Conservation (phyloP, 2,797 vertebrate genomes). For the Aplochiton taeniatus region DNA sequence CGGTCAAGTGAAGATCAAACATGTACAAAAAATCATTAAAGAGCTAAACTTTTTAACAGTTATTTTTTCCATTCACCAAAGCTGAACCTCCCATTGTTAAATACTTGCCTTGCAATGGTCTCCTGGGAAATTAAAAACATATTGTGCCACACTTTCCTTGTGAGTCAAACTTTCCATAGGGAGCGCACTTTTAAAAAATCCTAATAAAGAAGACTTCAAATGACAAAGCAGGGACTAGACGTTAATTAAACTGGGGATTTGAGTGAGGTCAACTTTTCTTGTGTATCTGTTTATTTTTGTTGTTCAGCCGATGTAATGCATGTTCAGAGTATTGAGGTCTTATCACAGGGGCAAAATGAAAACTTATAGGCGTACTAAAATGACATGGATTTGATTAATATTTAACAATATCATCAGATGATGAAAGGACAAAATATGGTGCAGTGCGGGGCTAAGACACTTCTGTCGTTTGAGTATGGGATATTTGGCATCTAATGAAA, state of each 20-base stretch:
- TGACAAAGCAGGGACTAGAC: conserved; percentile 72
- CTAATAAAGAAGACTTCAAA: conserved; percentile 79
- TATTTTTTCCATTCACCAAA: conserved; percentile 69
- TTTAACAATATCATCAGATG: conserved; percentile 60
- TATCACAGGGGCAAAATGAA: conserved; percentile 64
- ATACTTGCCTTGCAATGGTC: conserved; percentile 72
- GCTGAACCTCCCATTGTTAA: conserved; percentile 64
- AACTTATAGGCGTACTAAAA: conserved; percentile 43
- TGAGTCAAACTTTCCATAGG: conserved; percentile 66
- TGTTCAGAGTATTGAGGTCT: conserved; percentile 61
- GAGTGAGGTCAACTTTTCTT: conserved; percentile 68
- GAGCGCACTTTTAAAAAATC: conserved; percentile 75
- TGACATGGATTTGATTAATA: conserved; percentile 64
- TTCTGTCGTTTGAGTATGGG: conserved; percentile 12
- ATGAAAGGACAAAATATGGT: conserved; percentile 36
- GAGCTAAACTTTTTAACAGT: conserved; percentile 54
- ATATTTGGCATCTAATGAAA: conserved; percentile 6
- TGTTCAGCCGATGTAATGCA: conserved; percentile 52
- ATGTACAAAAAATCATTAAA: conserved; percentile 50
- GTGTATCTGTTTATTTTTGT: conserved; percentile 73
- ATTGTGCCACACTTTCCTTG: conserved; percentile 79
- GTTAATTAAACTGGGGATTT: conserved; percentile 81
- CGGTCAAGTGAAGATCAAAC: conserved; percentile 36
- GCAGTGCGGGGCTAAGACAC: background rate
- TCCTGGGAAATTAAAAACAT: conserved; percentile 84